Percentiles rank a stretch among this genome's conserved stretches.
Evolutionary conservation across 2,113 vertebrate species (phyloP).

Genomic region (Tursiops truncatus): DNA sequence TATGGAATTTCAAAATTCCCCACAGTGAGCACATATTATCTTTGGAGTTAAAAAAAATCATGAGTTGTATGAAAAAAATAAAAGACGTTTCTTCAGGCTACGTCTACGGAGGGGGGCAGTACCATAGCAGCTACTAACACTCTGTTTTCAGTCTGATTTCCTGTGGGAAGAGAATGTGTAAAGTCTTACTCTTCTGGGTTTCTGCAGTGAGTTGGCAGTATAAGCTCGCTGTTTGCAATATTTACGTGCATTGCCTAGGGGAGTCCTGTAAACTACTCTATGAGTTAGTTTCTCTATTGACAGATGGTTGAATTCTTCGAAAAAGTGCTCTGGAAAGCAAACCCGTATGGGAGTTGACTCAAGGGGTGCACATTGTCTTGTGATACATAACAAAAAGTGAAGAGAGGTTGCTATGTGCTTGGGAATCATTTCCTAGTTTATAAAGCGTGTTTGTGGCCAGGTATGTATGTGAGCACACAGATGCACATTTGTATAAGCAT

Average conservation of each 20-base stretch:
- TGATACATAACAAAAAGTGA: not conserved
- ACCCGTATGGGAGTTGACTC: not conserved
- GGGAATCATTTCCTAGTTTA: not conserved
- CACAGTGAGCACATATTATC: not conserved
- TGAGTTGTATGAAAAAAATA: not conserved
- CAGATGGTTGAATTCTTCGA: conserved; percentile 41
- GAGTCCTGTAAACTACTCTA: conserved; percentile 55
- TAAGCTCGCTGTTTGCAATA: conserved; percentile 58
- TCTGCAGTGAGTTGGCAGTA: conserved; percentile 40
- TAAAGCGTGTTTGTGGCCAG: not conserved
- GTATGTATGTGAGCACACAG: not conserved
- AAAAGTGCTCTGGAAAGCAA: conserved; percentile 47
- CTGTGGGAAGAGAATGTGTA: conserved; percentile 62
- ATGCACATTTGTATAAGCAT: not conserved
- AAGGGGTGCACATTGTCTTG: not conserved
- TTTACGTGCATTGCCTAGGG: conserved; percentile 62
- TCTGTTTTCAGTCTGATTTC: conserved; percentile 57
- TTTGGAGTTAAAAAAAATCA: conserved; percentile 34
- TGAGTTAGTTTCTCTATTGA: conserved; percentile 44
- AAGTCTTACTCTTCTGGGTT: conserved; percentile 49
- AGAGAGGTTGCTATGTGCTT: not conserved
- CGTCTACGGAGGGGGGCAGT: not conserved
- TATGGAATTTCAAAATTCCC: not conserved
- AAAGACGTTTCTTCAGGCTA: not conserved
- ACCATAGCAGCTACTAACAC: not conserved